Evolutionary conservation across 2,888 invertebrate genomes (phyloP), one percentile per base, ranked within the genome.

Genomic region (Chaitophorus viminalis): DNA sequence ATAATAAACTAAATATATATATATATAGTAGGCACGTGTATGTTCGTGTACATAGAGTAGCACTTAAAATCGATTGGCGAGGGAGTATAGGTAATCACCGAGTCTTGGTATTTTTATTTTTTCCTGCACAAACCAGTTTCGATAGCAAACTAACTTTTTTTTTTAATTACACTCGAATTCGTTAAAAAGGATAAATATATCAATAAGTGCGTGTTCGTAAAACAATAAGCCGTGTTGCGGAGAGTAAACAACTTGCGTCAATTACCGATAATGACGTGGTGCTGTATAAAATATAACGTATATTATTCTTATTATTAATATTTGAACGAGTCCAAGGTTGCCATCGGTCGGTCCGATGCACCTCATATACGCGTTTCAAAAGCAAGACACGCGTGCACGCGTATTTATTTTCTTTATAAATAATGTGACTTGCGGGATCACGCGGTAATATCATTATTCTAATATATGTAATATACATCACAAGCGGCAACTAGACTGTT

Each of bases 191-290:
- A 79, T 60, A 79, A 60, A 68, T 70, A 29, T 46, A 52, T 25
- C 60, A 25, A 31, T 46, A 76, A 5, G 21, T 29, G 2, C 14
- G 76, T 25, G 11, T n/a, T 46, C 31, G 36, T 68, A 68, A 68
- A 75, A 84, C 76, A 76, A 77, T 84, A 17, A 77, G 68, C 33
- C 84, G 84, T 84, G 84, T 52, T 76, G 31, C 14, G 3, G 31
- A 76, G 39, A 65, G 85, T 86, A 77, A 78, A 86, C 77, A 86
- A 77, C 70, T 78, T 36, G n/a, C 70, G 78, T 78, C 77, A 52
- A 46, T 60, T 65, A 36, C 36, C 70, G 85, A 86, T 86, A 86
- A 77, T 77, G 39, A 78, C 85, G 52, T 36, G n/a, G 39, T 18
- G 36, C 5, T 1, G n/a, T 33, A 8, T n/a, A 14, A 14, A 46